Evolutionary conservation across 2,888 invertebrate species (phyloP).

Genomic region (Andrena fulva): DNA sequence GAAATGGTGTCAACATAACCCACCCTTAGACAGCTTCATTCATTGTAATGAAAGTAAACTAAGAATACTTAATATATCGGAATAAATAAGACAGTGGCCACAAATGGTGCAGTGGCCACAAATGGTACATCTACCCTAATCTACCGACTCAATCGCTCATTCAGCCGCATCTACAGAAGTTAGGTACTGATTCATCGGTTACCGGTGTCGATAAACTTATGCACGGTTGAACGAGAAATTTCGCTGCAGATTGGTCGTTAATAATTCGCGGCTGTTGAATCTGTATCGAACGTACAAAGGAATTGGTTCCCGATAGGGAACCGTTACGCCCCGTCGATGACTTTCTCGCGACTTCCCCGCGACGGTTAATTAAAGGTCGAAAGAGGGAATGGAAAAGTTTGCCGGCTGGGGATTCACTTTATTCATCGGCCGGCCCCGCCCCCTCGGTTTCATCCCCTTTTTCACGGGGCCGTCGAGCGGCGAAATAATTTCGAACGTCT

Average conservation of each 20-base stretch:
- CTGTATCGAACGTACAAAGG: background rate
- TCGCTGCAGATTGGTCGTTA: conserved; percentile 18
- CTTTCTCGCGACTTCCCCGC: background rate
- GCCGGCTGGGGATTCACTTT: background rate
- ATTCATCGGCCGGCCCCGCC: background rate
- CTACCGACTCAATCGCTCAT: conserved; percentile 40
- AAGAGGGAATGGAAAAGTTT: background rate
- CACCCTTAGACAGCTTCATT: no score
- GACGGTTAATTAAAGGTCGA: conserved; percentile 1
- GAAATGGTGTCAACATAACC: no score
- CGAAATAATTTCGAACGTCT: conserved; percentile 57
- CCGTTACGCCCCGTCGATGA: background rate
- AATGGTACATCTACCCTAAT: no score
- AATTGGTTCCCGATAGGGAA: background rate
- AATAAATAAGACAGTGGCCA: no score
- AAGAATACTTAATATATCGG: no score
- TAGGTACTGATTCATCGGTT: conserved; percentile 32
- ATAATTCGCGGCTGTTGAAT: conserved; percentile 29
- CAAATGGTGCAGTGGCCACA: no score
- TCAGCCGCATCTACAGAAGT: conserved; percentile 9
- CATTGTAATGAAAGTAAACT: no score
- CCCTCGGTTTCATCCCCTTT: background rate
- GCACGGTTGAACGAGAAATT: conserved; percentile 3
- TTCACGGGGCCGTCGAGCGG: conserved; percentile 1
- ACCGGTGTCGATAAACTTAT: conserved; percentile 15